Conservation (phyloP, 2,113 vertebrate species). For the Marmota monax region DNA sequence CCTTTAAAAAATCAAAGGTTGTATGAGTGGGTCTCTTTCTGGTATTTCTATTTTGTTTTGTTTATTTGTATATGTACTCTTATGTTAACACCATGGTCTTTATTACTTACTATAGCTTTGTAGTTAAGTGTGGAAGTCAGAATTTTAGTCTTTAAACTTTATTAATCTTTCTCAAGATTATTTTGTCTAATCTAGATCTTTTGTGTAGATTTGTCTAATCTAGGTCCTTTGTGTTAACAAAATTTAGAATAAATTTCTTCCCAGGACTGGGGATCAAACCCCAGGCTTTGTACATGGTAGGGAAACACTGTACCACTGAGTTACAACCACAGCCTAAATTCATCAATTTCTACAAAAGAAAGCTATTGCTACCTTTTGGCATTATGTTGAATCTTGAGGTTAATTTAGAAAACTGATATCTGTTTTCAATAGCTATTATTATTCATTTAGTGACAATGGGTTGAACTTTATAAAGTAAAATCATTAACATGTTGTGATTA, state of each 20-base stretch:
- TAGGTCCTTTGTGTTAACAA: background rate
- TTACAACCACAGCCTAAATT: no score
- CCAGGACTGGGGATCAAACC: no score
- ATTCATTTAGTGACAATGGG: background rate
- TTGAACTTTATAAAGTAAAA: constrained; percentile 2
- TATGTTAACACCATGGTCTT: background rate
- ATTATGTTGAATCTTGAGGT: background rate
- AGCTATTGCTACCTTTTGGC: background rate
- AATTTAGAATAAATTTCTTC: background rate
- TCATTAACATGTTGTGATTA: background rate
- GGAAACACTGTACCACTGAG: no score
- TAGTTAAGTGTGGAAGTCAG: background rate
- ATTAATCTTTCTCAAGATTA: background rate
- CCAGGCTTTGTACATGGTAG: no score
- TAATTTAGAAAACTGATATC: background rate
- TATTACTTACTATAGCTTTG: background rate
- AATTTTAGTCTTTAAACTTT: background rate
- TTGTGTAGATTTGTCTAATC: background rate
- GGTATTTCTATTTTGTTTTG: background rate
- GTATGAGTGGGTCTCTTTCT: background rate
- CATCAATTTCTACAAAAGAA: background rate
- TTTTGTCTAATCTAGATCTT: constrained; percentile 12
- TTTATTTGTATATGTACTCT: background rate
- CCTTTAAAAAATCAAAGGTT: background rate
- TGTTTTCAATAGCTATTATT: background rate